Conservation (phyloP, 1,140 invertebrate species). For the Penaeus chinensis region DNA sequence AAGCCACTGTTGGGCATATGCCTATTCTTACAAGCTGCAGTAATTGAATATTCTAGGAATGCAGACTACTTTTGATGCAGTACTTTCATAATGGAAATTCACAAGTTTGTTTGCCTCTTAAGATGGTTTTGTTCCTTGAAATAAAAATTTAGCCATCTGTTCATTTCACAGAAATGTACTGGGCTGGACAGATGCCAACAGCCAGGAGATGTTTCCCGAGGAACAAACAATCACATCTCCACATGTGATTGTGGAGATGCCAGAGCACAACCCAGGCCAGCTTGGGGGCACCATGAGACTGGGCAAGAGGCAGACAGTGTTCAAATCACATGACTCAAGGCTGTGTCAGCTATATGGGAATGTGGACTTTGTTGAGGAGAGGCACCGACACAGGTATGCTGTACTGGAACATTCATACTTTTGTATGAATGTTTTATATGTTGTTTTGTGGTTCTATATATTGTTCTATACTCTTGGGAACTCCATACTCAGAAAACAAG, state of each 20-base stretch:
- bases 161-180: constrained; percentile 81
- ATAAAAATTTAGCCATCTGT: constrained; percentile 31
- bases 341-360: constrained; percentile 84
- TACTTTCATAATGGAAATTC: no score
- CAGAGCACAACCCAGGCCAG: constrained; percentile 92
- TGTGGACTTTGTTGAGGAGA: constrained; percentile 86
- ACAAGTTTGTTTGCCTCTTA: no score
- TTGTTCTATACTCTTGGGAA: no score
- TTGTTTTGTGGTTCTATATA: no score
- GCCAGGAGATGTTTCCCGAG: constrained; percentile 84
- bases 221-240: no score
- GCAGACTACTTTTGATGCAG: no score
- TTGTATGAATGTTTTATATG: no score
- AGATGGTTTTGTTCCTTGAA: not conserved
- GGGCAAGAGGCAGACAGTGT: constrained; percentile 89
- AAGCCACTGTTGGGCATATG: constrained; percentile 97
- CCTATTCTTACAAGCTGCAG: constrained; percentile 95
- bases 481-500: no score
- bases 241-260: constrained; percentile 97
- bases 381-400: constrained; percentile 90
- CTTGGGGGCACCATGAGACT: constrained; percentile 99
- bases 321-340: constrained; percentile 70
- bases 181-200: constrained; percentile 82
- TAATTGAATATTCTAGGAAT: constrained; percentile 90
- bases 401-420: no score